These are phyloP conservation scores for Holacanthella duospinosa DNA, from an alignment of 2,888 invertebrate species.

Conservation along the genomic window DNA sequence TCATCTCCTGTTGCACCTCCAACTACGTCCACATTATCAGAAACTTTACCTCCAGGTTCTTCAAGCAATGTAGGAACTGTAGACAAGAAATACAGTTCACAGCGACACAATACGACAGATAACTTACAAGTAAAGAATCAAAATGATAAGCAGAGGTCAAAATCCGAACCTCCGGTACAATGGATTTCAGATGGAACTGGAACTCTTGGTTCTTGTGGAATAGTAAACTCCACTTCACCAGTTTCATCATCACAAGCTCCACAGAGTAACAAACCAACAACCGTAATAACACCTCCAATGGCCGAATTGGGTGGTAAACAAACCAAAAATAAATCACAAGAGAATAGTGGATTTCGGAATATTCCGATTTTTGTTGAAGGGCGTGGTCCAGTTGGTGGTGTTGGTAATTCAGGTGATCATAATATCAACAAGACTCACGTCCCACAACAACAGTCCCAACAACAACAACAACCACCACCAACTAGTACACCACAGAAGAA, in stretches of 20 bases:
- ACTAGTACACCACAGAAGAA: constrained; percentile 39
- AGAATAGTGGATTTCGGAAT: constrained; percentile 47
- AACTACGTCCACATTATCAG: background rate
- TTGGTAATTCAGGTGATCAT: background rate
- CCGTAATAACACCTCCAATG: background rate
- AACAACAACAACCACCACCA: constrained; percentile 38
- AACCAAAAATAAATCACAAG: background rate
- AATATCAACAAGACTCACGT: constrained; percentile 27
- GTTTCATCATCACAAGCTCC: background rate
- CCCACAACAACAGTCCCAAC: too few relatives aligned
- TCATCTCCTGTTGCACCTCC: background rate
- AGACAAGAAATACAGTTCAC: background rate
- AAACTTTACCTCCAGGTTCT: background rate
- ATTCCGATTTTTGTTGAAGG: constrained; percentile 84
- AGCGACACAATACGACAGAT: background rate
- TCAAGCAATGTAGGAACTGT: background rate
- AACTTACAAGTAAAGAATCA: background rate
- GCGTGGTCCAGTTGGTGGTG: constrained; percentile 26
- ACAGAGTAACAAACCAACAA: too few relatives aligned
- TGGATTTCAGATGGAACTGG: background rate
- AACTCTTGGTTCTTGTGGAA: background rate
- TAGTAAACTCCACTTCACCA: background rate
- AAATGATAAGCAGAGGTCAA: background rate
- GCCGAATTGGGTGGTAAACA: background rate
- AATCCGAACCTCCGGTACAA: background rate